phyloP scores from a whole-genome alignment of 2,797 vertebrate species.

The Sebastes kiyomatsui region DNA sequence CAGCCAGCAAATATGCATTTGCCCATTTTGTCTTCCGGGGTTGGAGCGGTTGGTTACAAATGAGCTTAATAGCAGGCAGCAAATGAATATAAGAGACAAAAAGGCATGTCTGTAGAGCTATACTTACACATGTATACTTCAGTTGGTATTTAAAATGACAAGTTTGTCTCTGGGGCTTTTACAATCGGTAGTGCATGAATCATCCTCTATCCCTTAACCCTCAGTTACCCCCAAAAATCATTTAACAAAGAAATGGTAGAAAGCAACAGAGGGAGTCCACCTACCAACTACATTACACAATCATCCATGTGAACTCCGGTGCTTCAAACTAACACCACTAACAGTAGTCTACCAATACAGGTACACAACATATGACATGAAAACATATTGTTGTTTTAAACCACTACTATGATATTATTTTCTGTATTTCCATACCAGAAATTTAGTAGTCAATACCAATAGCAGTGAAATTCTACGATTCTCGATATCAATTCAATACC shows the following conservation, averaged over 20 bases:
- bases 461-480: too few relatives aligned
- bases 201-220: background rate
- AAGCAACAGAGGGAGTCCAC: background rate
- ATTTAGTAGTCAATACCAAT: too few relatives aligned
- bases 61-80: background rate
- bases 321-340: background rate
- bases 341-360: background rate
- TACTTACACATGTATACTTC: background rate
- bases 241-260: background rate
- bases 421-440: background rate
- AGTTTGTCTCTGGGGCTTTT: background rate
- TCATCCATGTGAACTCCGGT: background rate
- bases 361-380: too few relatives aligned
- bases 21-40: slow-evolving; percentile 22
- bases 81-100: background rate
- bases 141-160: slow-evolving; percentile 3
- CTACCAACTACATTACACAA: background rate
- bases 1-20: slow-evolving; percentile 30
- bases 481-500: too few relatives aligned
- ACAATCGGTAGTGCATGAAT: background rate
- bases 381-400: background rate
- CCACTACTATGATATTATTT: background rate
- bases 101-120: background rate
- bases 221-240: background rate
- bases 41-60: background rate